Evolutionary conservation across 2,888 invertebrate genomes (phyloP).

Genomic region (Nebria salina): DNA sequence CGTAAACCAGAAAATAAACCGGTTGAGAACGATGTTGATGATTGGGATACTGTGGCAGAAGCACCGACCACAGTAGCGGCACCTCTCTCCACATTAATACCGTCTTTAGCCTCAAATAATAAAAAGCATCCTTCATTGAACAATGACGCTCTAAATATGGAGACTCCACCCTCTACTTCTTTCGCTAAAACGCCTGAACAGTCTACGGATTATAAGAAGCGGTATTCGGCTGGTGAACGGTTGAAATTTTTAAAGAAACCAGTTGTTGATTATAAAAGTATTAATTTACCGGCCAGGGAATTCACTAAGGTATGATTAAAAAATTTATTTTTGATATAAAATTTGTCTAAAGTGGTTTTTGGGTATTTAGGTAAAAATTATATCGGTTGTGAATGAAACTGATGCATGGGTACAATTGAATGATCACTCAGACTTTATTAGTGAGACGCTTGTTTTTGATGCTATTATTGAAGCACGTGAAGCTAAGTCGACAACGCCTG

Average conservation of each 20-base stretch:
- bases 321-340: not conserved
- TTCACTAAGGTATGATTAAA: constrained; percentile 19
- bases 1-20: not conserved
- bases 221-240: not conserved
- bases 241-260: not conserved
- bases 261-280: not conserved
- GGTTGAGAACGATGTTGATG: not conserved
- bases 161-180: not conserved
- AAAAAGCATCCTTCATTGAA: no score
- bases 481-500: constrained; percentile 46
- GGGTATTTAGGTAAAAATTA: constrained; percentile 43
- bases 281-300: constrained; percentile 17
- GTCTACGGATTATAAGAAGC: not conserved
- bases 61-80: not conserved
- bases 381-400: constrained; percentile 46
- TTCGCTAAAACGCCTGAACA: not conserved
- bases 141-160: not conserved
- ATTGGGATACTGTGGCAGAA: not conserved
- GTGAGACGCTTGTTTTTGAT: constrained; percentile 47
- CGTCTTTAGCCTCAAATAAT: no score
- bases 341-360: no score
- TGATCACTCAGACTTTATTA: constrained; percentile 46
- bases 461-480: constrained; percentile 39
- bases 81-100: not conserved
- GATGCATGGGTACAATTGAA: constrained; percentile 51